phyloP scores from a whole-genome alignment of 2,797 vertebrate genomes.

The Pangasius mekongensis region DNA sequence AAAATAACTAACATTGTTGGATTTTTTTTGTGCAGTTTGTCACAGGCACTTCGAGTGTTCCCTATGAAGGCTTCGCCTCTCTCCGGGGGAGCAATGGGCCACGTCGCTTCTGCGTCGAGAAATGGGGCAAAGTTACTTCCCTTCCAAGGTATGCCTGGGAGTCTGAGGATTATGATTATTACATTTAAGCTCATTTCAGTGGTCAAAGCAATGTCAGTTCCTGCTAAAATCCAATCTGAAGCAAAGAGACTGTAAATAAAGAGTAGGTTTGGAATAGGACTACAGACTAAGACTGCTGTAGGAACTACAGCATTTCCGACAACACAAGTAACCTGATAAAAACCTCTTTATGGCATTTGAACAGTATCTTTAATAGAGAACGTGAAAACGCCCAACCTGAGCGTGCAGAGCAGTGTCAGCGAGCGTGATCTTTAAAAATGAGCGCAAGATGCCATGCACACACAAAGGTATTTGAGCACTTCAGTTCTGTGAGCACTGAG shows the following conservation, averaged over 20 bases:
- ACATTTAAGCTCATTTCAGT: background rate
- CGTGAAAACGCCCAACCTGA: background rate
- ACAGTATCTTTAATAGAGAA: background rate
- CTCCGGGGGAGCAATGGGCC: slow-evolving; percentile 95
- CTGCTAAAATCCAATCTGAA: background rate
- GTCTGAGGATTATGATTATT: background rate
- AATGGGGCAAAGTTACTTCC: slow-evolving; percentile 96
- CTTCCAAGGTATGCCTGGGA: slow-evolving; percentile 84
- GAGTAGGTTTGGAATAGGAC: background rate
- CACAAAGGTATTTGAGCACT: background rate
- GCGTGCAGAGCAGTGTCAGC: background rate
- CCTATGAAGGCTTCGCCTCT: slow-evolving; percentile 95
- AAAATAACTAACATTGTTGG: background rate
- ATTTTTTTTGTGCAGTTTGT: slow-evolving; percentile 81
- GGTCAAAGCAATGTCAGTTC: background rate
- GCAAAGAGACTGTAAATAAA: background rate
- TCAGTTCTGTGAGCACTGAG: background rate
- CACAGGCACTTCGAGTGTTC: slow-evolving; percentile 95
- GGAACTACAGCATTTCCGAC: background rate
- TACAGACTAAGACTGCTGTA: too few relatives aligned
- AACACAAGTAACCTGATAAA: background rate
- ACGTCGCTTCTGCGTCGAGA: slow-evolving; percentile 95
- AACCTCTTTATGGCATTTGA: background rate
- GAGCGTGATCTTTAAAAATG: background rate
- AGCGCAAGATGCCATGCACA: too few relatives aligned